phyloP scores from a whole-genome alignment of 2,888 invertebrate species.

The Serripes groenlandicus region DNA sequence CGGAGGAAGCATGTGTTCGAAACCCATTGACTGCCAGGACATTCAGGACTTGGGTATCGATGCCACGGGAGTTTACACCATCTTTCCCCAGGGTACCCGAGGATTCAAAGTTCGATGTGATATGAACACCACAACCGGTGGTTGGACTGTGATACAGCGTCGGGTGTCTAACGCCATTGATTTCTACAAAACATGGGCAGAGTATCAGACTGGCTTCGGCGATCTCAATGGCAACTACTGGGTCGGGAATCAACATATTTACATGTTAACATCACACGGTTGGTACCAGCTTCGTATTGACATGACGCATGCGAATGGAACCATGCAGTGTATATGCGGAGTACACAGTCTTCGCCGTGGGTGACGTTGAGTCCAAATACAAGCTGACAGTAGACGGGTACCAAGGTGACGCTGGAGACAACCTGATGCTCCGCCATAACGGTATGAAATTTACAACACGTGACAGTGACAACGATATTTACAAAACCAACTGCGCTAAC shows the following conservation, averaged over 20 bases:
- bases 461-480: constrained; percentile 32
- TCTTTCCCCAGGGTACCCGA: constrained; percentile 4
- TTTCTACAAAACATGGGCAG: constrained; percentile 37
- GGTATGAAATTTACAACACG: constrained; percentile 33
- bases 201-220: constrained; percentile 45
- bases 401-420: constrained; percentile 38
- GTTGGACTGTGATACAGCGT: constrained; percentile 53
- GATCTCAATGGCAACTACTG: constrained; percentile 36
- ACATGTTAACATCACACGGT: constrained; percentile 14
- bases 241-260: constrained; percentile 40
- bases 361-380: constrained; percentile 3
- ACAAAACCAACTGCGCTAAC: constrained; percentile 23
- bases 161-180: constrained; percentile 22
- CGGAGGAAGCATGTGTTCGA: neutral
- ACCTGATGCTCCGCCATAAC: neutral
- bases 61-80: constrained; percentile 6
- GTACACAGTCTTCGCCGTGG: constrained; percentile 25
- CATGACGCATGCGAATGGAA: constrained; percentile 11
- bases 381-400: constrained; percentile 19
- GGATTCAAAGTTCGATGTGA: constrained; percentile 35
- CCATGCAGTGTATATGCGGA: constrained; percentile 16
- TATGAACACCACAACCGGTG: constrained; percentile 30
- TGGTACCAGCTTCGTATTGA: constrained; percentile 29
- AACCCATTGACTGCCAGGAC: neutral
- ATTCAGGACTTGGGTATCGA: neutral